Percentiles rank a stretch among this genome's conserved stretches.
Conservation (phyloP, 2,113 vertebrate genomes). For the Megalops atlanticus region DNA sequence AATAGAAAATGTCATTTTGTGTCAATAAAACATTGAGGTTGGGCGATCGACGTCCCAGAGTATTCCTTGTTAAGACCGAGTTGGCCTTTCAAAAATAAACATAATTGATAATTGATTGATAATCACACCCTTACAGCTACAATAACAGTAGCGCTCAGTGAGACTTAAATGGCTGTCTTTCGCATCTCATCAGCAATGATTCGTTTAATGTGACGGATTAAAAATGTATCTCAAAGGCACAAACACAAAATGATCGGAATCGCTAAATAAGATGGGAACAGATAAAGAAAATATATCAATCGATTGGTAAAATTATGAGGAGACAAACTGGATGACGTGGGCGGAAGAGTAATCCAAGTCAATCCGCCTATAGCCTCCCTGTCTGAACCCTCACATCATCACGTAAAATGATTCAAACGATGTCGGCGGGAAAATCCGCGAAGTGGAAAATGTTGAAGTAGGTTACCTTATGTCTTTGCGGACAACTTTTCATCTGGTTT, state of each 20-base stretch:
- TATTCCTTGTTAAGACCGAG: conserved; percentile 12
- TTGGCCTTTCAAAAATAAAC: conserved; percentile 27
- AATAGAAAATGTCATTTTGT: conserved; percentile 14
- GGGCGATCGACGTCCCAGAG: not conserved
- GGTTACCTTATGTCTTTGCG: conserved; percentile 5
- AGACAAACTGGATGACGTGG: conserved; percentile 63
- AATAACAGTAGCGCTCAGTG: conserved; percentile 8
- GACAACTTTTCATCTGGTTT: not conserved
- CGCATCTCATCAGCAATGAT: conserved; percentile 59
- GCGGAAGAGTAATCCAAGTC: conserved; percentile 76
- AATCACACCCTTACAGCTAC: conserved; percentile 8
- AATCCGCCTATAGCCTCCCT: conserved; percentile 76
- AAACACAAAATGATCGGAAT: conserved; percentile 1
- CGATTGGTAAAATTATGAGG: conserved; percentile 24
- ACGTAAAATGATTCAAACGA: conserved; percentile 78
- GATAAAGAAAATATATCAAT: conserved; percentile 45
- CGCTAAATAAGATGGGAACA: conserved; percentile 1
- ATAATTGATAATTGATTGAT: conserved; percentile 23
- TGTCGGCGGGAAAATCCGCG: conserved; percentile 75
- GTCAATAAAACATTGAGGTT: no score
- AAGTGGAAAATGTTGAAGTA: conserved; percentile 32
- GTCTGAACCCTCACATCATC: conserved; percentile 71
- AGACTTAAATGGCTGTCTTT: conserved; percentile 44
- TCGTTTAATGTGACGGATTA: conserved; percentile 54
- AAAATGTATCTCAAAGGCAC: conserved; percentile 27